A percentile compares a stretch with the other conserved stretches of the same genome.
These are phyloP conservation scores for Podarcis siculus DNA, from an alignment of 2,797 vertebrate genomes.

Conservation along the genomic window DNA sequence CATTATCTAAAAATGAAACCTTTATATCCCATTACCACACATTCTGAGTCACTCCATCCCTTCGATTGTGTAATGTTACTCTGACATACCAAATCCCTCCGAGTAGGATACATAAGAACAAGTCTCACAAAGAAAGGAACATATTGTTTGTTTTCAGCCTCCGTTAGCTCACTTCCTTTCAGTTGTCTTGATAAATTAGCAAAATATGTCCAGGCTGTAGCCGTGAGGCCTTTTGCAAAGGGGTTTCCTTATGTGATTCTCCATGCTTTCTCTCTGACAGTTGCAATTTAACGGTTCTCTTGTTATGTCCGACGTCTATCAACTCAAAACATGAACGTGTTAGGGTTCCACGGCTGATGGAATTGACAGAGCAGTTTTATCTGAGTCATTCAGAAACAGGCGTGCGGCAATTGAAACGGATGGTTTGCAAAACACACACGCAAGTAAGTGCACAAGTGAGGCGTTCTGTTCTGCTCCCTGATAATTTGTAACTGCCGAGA, in stretches of 20 bases:
- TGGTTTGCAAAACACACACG: conserved; percentile 31
- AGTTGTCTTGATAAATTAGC: conserved; percentile 30
- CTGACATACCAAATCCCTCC: conserved; percentile 42
- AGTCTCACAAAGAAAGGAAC: conserved; percentile 50
- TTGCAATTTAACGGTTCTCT: conserved; percentile 68
- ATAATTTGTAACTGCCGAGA: neutral
- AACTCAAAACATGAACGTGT: conserved; percentile 56
- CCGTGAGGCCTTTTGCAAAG: conserved; percentile 48
- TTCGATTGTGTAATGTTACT: conserved; percentile 56
- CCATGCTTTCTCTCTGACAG: conserved; percentile 54
- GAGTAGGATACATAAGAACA: conserved; percentile 33
- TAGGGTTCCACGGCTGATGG: conserved; percentile 46
- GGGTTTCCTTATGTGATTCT: conserved; percentile 56
- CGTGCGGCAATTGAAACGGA: conserved; percentile 66
- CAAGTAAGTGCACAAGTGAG: conserved; percentile 17
- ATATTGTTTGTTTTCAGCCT: neutral
- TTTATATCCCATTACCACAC: conserved; percentile 34
- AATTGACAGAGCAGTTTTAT: conserved; percentile 54
- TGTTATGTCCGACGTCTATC: conserved; percentile 29
- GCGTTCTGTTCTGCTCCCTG: conserved; percentile 7
- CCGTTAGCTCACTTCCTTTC: conserved; percentile 10
- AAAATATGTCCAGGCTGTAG: conserved; percentile 37
- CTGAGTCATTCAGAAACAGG: conserved; percentile 81
- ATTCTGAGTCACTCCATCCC: conserved; percentile 48
- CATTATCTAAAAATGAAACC: conserved; percentile 47